These are phyloP conservation scores for Probaryconus sp. DNA, from an alignment of 1,140 invertebrate genomes.

Conservation along the genomic window DNA sequence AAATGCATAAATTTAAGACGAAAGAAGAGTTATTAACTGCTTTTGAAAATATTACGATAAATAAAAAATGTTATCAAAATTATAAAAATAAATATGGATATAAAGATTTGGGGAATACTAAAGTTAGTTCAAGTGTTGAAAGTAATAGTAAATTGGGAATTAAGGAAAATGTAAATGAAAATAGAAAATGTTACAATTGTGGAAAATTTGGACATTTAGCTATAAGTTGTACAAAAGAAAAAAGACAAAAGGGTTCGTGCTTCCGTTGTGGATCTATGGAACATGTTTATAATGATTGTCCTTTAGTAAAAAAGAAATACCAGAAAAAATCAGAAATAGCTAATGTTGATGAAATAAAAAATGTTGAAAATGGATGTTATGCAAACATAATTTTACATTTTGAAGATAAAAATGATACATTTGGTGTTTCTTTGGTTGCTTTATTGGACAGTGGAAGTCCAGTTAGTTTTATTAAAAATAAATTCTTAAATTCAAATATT, in stretches of 20 bases:
- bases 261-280: conserved; percentile 4
- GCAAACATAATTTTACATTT: conserved; percentile 10
- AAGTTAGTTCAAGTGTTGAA: not conserved
- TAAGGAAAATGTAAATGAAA: not conserved
- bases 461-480: conserved; percentile 13
- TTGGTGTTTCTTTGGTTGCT: conserved; percentile 1
- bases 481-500: conserved; percentile 6
- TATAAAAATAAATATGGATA: not conserved
- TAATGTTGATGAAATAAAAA: not conserved
- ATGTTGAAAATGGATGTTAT: not conserved
- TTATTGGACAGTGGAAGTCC: conserved; percentile 27
- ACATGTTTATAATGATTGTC: conserved; percentile 3
- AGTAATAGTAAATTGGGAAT: not conserved
- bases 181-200: conserved; percentile 12
- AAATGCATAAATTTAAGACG: conserved; percentile 14
- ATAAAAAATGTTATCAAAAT: not conserved
- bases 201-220: conserved; percentile 1
- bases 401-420: not conserved
- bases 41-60: conserved; percentile 43
- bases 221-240: conserved; percentile 7
- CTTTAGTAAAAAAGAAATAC: not conserved
- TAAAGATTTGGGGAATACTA: not conserved
- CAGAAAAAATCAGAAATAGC: conserved; percentile 4
- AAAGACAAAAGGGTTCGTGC: conserved; percentile 7
- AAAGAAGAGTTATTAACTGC: conserved; percentile 21